These are phyloP conservation scores for Limosa lapponica DNA, from an alignment of 2,797 vertebrate genomes.

Conservation along the genomic window DNA sequence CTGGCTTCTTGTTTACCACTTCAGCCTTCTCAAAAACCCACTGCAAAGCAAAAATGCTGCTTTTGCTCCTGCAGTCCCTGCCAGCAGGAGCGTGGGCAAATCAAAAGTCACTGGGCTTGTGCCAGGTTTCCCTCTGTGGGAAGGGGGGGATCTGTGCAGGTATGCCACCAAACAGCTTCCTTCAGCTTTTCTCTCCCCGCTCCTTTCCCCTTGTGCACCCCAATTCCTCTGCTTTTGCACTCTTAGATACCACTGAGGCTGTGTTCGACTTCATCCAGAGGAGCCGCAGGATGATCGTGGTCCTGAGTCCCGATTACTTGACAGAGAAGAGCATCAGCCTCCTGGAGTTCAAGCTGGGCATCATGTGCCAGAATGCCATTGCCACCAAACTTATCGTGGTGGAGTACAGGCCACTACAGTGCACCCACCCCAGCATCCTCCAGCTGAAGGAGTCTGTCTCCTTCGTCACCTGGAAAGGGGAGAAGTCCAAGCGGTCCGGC, in stretches of 20 bases:
- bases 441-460: slow-evolving; percentile 83
- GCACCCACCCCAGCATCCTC: slow-evolving; percentile 79
- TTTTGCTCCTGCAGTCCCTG: neutral
- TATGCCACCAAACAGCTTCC: neutral
- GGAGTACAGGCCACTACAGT: slow-evolving; percentile 78
- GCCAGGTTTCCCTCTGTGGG: neutral
- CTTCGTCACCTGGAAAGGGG: slow-evolving; percentile 85
- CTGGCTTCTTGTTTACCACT: neutral
- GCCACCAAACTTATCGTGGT: slow-evolving; percentile 83
- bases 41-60: neutral
- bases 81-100: neutral
- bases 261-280: slow-evolving; percentile 88
- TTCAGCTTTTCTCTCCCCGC: neutral
- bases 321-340: slow-evolving; percentile 90
- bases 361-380: slow-evolving; percentile 85
- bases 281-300: slow-evolving; percentile 89
- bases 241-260: slow-evolving; percentile 84
- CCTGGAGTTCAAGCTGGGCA: slow-evolving; percentile 89
- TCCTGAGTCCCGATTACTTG: slow-evolving; percentile 87
- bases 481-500: slow-evolving; percentile 77
- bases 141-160: neutral
- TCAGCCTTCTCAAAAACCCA: neutral
- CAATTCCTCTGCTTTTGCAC: slow-evolving; percentile 49
- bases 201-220: neutral
- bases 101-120: neutral